Conservation (phyloP, 2,797 vertebrate genomes). For the Periophthalmus magnuspinnatus region DNA sequence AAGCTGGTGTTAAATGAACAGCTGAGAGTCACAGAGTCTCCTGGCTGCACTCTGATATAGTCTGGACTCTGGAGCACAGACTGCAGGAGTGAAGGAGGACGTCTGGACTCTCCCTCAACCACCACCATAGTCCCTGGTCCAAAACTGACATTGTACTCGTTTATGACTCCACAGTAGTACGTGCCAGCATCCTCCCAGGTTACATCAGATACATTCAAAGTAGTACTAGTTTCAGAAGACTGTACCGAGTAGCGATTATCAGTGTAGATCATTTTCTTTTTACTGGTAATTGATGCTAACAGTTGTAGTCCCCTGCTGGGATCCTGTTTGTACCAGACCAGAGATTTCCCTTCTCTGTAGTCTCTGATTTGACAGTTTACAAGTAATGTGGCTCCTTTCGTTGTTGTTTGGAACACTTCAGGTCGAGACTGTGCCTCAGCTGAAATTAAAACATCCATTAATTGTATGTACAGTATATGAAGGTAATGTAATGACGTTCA, state of each 20-base stretch:
- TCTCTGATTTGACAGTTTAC: background rate
- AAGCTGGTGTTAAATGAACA: conserved; percentile 33
- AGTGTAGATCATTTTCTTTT: background rate
- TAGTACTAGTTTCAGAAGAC: background rate
- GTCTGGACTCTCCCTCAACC: background rate
- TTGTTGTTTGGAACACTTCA: background rate
- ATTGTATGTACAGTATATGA: background rate
- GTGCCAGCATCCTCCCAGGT: background rate
- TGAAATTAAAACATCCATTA: background rate
- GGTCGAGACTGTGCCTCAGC: background rate
- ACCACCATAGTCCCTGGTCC: background rate
- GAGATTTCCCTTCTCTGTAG: background rate
- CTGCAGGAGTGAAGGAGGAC: background rate
- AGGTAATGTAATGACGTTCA: background rate
- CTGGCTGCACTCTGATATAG: conserved; percentile 2
- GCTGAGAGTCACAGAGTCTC: conserved; percentile 35
- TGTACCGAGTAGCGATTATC: background rate
- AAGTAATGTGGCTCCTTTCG: background rate
- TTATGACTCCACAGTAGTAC: conserved; percentile 4
- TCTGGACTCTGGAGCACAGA: background rate
- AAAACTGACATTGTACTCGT: background rate
- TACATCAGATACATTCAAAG: background rate
- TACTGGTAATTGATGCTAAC: background rate
- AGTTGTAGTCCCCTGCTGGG: background rate
- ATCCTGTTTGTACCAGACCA: conserved; percentile 10